Evolutionary conservation across 2,797 vertebrate genomes (phyloP), one percentile per base, ranked within the genome.

Genomic region (Halcyon badia): DNA sequence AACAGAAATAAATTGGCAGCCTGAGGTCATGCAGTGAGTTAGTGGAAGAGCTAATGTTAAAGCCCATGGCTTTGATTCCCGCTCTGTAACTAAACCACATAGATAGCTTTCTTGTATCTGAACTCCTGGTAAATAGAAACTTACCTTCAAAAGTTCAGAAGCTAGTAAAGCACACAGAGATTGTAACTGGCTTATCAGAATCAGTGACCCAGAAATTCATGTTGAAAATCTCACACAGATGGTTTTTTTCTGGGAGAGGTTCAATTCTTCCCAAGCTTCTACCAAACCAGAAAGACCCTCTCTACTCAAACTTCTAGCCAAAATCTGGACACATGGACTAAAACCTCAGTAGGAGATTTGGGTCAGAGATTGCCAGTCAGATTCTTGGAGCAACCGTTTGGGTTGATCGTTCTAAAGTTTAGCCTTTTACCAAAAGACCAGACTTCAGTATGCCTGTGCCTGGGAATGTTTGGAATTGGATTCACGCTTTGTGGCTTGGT

Each of bases 1-100:
- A 94, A 80, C 81, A 94, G 77, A 83, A 96, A 88, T 33, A 6
- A 95, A 75, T 17, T 49, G 41, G 76, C 87, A 77, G 80, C 70
- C 60, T 68, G 51, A 92, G 83, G 62, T 88, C 64, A 87, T 54
- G 49, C 30, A 85, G 37, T 7, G 14, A 72, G 49, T 70, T 52
- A 90, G 65, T 46, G 28, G 70, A 92, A 92, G 71, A 93, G 41
- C 31, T 48, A 72, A 71, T 51, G 78, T 64, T 73, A 73, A 68
- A 95, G 82, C 56, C 39, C 52, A 31, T 5, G 3, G 52, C 72
- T 96, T 90, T 93, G 58, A 46, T 89, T 91, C 87, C 56, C 1
- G 1, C 51, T 77, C 83, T 48, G 71, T 65, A 79, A 65, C 61
- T 83, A 52, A 90, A 80, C n/a, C 31, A 65, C 31, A 24, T 1